Conservation (phyloP, 2,113 vertebrate species). For the Syrrhaptes paradoxus region DNA sequence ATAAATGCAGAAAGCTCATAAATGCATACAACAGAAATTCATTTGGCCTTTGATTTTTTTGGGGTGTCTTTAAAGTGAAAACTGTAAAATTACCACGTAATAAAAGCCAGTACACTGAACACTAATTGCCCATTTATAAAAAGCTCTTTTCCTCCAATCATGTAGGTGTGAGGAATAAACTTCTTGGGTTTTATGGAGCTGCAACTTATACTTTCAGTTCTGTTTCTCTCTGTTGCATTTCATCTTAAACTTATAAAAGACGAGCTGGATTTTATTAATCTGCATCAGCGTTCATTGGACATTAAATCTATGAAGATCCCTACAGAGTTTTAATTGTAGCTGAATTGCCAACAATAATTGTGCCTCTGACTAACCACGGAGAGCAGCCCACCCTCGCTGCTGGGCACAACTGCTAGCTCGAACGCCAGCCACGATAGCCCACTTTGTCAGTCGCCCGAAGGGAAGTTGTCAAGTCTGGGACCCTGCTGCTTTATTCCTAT, state of each 20-base stretch:
- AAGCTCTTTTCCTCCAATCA: conserved; percentile 61
- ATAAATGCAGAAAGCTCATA: conserved; percentile 77
- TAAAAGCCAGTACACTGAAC: conserved; percentile 76
- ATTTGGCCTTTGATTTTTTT: conserved; percentile 66
- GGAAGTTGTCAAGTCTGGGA: conserved; percentile 84
- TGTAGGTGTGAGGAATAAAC: conserved; percentile 63
- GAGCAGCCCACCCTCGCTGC: conserved; percentile 75
- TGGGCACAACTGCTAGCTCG: conserved; percentile 72
- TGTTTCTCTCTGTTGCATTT: conserved; percentile 54
- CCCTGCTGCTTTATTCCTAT: conserved; percentile 86
- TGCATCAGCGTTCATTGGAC: conserved; percentile 54
- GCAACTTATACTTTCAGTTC: conserved; percentile 55
- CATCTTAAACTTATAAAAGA: conserved; percentile 67
- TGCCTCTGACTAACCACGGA: conserved; percentile 66
- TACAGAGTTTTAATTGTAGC: conserved; percentile 82
- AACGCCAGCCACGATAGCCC: conserved; percentile 70
- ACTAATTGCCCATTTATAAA: conserved; percentile 77
- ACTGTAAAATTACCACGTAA: conserved; percentile 84
- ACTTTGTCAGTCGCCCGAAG: conserved; percentile 79
- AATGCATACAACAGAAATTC: conserved; percentile 75
- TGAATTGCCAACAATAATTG: conserved; percentile 84
- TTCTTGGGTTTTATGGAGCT: conserved; percentile 65
- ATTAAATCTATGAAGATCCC: conserved; percentile 70
- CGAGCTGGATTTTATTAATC: conserved; percentile 69
- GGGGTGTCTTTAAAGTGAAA: conserved; percentile 73